A percentile compares a stretch with the other conserved stretches of the same genome.
These are phyloP conservation scores for Cosmorhoe ocellata DNA, from an alignment of 2,888 invertebrate genomes.

Conservation along the genomic window DNA sequence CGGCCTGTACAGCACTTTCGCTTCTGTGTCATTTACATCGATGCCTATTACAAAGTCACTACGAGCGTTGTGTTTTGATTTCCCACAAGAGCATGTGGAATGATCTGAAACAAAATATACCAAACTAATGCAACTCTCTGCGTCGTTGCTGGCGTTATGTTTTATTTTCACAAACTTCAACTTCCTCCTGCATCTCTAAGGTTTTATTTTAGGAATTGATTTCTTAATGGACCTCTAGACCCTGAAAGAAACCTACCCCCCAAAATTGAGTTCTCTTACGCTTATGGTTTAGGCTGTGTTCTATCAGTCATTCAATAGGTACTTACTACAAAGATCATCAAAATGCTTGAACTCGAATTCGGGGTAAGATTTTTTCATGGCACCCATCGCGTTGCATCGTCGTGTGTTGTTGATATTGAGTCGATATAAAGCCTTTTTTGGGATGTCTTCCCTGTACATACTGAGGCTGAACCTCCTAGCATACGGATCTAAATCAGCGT, in stretches of 20 bases:
- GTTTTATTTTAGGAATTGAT: too few species aligned
- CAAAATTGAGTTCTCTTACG: too few species aligned
- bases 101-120: conserved; percentile 2
- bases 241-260: too few species aligned
- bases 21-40: conserved; percentile 58
- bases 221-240: too few species aligned
- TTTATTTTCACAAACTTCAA: too few species aligned
- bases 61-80: conserved; percentile 45
- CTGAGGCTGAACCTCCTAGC: neutral
- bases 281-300: too few species aligned
- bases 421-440: conserved; percentile 6
- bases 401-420: neutral
- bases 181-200: too few species aligned
- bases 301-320: too few species aligned
- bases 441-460: neutral
- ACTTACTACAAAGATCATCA: conserved; percentile 2
- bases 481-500: neutral
- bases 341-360: neutral
- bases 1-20: conserved; percentile 46
- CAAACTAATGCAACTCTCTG: too few species aligned
- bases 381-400: neutral
- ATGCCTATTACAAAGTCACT: conserved; percentile 74
- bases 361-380: neutral
- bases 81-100: neutral
- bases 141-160: too few species aligned